Base-by-base conservation (phyloP, 2,797 vertebrate genomes). In the Epinephelus malabaricus region DNA sequence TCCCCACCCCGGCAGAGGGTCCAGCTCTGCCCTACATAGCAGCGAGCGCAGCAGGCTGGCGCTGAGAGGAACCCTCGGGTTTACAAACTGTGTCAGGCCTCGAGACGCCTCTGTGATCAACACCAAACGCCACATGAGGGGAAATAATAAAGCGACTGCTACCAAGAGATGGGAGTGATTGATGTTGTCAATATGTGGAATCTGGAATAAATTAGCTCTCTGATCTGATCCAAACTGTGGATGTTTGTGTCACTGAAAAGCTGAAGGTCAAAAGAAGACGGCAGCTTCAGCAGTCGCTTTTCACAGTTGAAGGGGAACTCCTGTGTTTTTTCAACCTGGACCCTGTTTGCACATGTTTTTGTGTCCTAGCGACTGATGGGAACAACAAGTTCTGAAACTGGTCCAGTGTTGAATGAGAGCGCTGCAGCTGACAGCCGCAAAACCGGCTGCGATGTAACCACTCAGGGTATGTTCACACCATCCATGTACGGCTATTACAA, bases 1-100 rank as follows among this genome's bases (percentile, higher is more conserved):
- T 65, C 61, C 86, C 85, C 85, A 86, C 74, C 88, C 82, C 81
- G 84, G 87, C 85, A 43, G 71, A 70, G 89, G 92, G 90, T 93
- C 91, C 88, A 83, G 81, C 87, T 78, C 88, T 96, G 95, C 89
- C 95, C 95, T 95, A 95, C 91, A 95, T 95, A 95, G 87, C 92
- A 46, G 90, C 15, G 86, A 90, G 90, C 83, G 74, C 92, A 92
- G 92, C 88, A 92, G 92, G 90, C 92, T 88, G 91, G 91, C 90
- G 77, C 94, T 70, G 82, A 84, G 84, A 91, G 86, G 86, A 94
- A 80, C 91, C 94, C 93, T 80, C 62, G 90, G 93, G 94, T 92
- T 89, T 93, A 81, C 91, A 89, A 96, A 95, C 89, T 95, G 94
- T 95, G 95, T 96, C 95, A 94, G 92, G 92, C 92, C 94, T 94